Evolutionary conservation across 2,888 invertebrate species (phyloP).

Genomic region (Lasioglossum marginatum): DNA sequence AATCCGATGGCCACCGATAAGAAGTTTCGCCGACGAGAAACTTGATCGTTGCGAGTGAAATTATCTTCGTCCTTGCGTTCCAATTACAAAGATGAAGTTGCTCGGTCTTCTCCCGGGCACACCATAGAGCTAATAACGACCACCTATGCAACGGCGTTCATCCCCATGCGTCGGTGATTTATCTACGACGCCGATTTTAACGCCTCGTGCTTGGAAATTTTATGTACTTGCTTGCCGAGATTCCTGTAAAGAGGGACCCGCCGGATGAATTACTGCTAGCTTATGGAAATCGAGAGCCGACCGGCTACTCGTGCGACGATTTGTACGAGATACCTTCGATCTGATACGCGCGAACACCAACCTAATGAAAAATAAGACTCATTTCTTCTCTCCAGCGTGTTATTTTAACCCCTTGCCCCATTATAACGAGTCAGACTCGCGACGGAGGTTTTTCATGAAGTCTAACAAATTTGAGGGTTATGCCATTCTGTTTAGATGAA

Average conservation of each 20-base stretch:
- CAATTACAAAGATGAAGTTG: conserved; percentile 45
- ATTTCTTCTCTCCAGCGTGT: not conserved
- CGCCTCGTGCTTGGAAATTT: conserved; percentile 29
- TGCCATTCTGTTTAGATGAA: not conserved
- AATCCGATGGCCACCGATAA: conserved; percentile 58
- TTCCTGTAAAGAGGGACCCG: conserved; percentile 1
- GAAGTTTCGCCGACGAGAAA: conserved; percentile 53
- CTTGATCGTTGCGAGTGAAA: conserved; percentile 50
- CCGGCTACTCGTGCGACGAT: not conserved
- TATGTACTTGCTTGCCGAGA: conserved; percentile 11
- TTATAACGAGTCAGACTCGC: not conserved
- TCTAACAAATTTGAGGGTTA: not conserved
- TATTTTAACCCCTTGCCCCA: not conserved
- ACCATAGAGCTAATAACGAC: conserved; percentile 43
- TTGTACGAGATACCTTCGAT: not conserved
- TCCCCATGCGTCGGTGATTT: conserved; percentile 43
- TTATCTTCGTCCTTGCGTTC: conserved; percentile 47
- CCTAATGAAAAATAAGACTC: not conserved
- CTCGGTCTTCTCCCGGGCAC: not conserved
- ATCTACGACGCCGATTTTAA: conserved; percentile 39
- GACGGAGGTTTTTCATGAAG: too few species aligned
- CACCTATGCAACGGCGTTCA: conserved; percentile 38
- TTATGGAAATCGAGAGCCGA: conserved; percentile 20
- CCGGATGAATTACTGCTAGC: conserved; percentile 11
- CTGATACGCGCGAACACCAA: not conserved